Percentiles rank a stretch among this genome's conserved stretches.
Conservation (phyloP, 2,113 vertebrate genomes). For the Apaloderma vittatum region DNA sequence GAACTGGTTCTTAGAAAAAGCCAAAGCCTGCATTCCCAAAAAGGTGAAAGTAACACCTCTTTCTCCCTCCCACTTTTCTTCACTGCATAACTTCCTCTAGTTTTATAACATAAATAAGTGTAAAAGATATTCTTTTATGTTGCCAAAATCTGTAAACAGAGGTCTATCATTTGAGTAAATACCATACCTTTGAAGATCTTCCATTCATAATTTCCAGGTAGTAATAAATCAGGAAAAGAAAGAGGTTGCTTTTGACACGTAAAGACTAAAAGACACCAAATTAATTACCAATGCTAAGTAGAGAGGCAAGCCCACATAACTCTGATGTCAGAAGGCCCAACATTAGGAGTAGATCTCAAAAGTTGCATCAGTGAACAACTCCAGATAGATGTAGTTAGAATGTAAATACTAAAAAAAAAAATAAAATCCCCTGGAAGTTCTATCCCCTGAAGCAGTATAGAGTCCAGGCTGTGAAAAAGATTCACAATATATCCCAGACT, state of each 20-base stretch:
- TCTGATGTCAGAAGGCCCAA: not conserved
- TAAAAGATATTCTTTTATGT: not conserved
- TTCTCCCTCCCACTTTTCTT: not conserved
- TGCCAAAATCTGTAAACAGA: slow-evolving; percentile 72
- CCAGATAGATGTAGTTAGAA: not conserved
- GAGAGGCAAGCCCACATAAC: fast-evolving
- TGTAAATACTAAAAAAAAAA: not conserved
- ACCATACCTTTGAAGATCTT: slow-evolving; percentile 70
- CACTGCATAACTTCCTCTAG: not conserved
- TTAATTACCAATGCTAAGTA: not conserved
- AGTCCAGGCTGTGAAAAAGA: not conserved
- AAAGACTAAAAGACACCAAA: not conserved
- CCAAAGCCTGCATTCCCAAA: not conserved
- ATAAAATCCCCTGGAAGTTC: not conserved
- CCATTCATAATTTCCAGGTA: slow-evolving; percentile 74
- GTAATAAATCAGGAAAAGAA: not conserved
- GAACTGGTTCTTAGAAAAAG: not conserved
- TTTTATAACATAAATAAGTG: not conserved
- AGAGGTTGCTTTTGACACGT: not conserved
- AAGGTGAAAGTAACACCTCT: not conserved
- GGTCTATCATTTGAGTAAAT: slow-evolving; percentile 65
- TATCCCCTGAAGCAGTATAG: not conserved
- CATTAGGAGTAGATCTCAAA: not conserved
- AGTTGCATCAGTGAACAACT: not conserved
- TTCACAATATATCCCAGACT: not conserved